A percentile compares a stretch with the other conserved stretches of the same genome.
phyloP scores from a whole-genome alignment of 2,888 invertebrate genomes.

The Drosophila incognita region DNA sequence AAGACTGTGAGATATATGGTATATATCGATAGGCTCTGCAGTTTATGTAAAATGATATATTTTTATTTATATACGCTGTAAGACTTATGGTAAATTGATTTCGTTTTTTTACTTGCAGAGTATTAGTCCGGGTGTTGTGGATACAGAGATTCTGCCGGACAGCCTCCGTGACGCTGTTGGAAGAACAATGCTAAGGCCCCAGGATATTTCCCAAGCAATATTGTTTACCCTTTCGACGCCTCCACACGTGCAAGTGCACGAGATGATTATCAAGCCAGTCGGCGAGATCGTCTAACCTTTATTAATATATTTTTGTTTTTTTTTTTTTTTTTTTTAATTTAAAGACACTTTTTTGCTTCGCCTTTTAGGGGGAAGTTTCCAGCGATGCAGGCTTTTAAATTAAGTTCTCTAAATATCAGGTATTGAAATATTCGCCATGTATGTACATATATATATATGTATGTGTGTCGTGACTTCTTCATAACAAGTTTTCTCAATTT shows the following conservation, averaged over 20 bases:
- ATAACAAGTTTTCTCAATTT: background rate
- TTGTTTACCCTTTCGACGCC: slow-evolving; percentile 76
- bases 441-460: background rate
- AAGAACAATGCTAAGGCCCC: slow-evolving; percentile 62
- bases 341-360: too few relatives aligned
- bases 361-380: too few relatives aligned
- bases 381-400: too few relatives aligned
- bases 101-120: slow-evolving; percentile 49
- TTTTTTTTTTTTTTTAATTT: too few relatives aligned
- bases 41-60: too few relatives aligned
- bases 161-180: slow-evolving; percentile 22
- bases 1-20: too few relatives aligned
- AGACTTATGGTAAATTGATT: background rate
- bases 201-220: slow-evolving; percentile 78
- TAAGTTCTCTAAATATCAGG: too few relatives aligned
- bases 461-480: background rate
- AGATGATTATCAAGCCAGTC: slow-evolving; percentile 74
- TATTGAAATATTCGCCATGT: too few relatives aligned
- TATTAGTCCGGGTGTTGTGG: slow-evolving; percentile 78
- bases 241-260: slow-evolving; percentile 76
- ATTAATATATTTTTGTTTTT: background rate
- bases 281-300: slow-evolving; percentile 36
- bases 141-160: slow-evolving; percentile 76
- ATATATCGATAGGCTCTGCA: too few relatives aligned
- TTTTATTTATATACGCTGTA: background rate